These are phyloP conservation scores for Echinometra lucunter DNA, from an alignment of 53 echinoderm and acorn worm genomes.

Conservation along the genomic window DNA sequence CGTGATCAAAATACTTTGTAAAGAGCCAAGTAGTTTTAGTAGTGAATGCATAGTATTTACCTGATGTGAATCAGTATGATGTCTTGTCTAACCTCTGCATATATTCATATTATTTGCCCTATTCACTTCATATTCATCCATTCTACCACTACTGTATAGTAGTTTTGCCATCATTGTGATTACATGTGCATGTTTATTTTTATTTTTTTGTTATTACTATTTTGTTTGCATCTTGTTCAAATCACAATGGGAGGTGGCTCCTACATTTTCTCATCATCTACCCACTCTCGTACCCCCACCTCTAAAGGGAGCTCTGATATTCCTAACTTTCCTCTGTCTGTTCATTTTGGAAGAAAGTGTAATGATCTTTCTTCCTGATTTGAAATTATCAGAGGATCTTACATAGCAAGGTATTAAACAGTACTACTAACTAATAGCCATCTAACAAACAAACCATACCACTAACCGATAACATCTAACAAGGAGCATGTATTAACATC, in stretches of 20 bases:
- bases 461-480: too few relatives aligned
- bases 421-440: not conserved
- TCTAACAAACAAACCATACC: too few relatives aligned
- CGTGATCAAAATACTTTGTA: not conserved
- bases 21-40: constrained; percentile 29
- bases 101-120: constrained; percentile 5
- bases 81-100: not conserved
- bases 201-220: not conserved
- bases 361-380: not conserved
- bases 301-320: not conserved
- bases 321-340: not conserved
- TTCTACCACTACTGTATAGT: not conserved
- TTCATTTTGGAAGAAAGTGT: not conserved
- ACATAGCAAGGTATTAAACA: not conserved
- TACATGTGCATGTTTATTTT: constrained; percentile 5
- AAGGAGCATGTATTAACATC: not conserved
- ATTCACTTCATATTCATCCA: not conserved
- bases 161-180: not conserved
- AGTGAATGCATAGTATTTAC: not conserved
- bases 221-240: constrained; percentile 38
- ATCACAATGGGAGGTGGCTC: constrained; percentile 40
- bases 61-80: constrained; percentile 27
- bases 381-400: not conserved
- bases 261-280: not conserved
- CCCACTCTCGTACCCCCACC: not conserved